Conservation (phyloP, 2,113 vertebrate species). For the Puffinus mauretanicus region DNA sequence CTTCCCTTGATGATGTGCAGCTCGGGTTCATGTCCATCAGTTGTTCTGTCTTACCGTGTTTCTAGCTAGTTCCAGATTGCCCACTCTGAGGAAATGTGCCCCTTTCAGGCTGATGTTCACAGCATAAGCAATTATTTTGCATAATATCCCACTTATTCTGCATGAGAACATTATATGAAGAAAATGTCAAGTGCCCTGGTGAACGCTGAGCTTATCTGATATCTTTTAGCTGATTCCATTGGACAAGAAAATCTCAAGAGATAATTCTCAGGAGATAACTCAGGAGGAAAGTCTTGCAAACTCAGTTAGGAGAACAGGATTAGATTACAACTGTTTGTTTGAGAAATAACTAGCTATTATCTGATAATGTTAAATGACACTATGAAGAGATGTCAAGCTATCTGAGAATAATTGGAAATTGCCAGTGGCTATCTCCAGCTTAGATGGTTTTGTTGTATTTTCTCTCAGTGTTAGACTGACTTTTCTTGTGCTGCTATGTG, state of each 20-base stretch:
- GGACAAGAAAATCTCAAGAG: neutral
- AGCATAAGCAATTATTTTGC: neutral
- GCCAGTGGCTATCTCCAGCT: neutral
- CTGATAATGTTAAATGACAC: conserved; percentile 10
- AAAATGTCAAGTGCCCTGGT: neutral
- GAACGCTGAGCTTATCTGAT: neutral
- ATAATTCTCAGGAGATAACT: neutral
- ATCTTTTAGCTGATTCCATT: neutral
- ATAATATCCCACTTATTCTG: neutral
- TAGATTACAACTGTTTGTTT: conserved; percentile 13
- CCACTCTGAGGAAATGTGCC: neutral
- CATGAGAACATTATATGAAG: neutral
- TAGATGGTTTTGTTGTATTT: neutral
- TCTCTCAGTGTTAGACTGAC: neutral
- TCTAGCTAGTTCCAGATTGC: neutral
- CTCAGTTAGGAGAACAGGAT: neutral
- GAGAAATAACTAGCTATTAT: conserved; percentile 38
- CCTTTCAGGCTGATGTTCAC: neutral
- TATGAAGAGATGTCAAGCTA: neutral
- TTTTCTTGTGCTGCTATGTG: neutral
- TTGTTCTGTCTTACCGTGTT: neutral
- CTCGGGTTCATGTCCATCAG: neutral
- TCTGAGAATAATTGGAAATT: conserved; percentile 33
- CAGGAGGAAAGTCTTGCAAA: neutral
- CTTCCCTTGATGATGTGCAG: neutral